These are phyloP conservation scores for Ochropleura plecta DNA, from an alignment of 2,888 invertebrate genomes.

Conservation along the genomic window DNA sequence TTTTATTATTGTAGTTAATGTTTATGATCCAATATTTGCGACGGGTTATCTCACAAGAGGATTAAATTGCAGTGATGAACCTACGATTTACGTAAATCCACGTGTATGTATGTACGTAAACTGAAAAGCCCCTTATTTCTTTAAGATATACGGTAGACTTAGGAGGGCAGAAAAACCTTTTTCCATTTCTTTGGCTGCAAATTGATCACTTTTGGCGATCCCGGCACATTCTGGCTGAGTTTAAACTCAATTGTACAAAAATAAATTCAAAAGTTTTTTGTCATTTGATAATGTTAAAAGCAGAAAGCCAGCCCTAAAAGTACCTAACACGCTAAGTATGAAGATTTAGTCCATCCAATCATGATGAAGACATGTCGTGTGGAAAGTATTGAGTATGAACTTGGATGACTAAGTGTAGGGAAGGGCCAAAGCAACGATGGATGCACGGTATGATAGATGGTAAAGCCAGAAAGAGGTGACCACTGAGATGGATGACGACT, in stretches of 20 bases:
- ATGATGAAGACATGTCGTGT: background rate
- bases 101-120: background rate
- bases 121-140: slow-evolving; percentile 8
- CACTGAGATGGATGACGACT: background rate
- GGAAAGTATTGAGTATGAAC: background rate
- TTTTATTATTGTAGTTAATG: slow-evolving; percentile 10
- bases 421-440: background rate
- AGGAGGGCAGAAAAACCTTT: slow-evolving; percentile 28
- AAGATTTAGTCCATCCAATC: no score
- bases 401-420: background rate
- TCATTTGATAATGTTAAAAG: background rate
- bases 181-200: slow-evolving; percentile 2
- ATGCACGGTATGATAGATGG: no score
- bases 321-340: no score
- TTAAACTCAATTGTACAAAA: background rate
- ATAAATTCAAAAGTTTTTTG: background rate
- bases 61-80: background rate
- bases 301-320: background rate
- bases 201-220: slow-evolving; percentile 41
- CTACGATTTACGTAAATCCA: background rate
- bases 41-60: background rate
- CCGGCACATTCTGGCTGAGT: slow-evolving; percentile 22
- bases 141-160: slow-evolving; percentile 27
- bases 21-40: slow-evolving; percentile 1
- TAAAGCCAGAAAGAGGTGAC: background rate